phyloP scores from a whole-genome alignment of 2,888 invertebrate genomes.

The Synergus japonicus region DNA sequence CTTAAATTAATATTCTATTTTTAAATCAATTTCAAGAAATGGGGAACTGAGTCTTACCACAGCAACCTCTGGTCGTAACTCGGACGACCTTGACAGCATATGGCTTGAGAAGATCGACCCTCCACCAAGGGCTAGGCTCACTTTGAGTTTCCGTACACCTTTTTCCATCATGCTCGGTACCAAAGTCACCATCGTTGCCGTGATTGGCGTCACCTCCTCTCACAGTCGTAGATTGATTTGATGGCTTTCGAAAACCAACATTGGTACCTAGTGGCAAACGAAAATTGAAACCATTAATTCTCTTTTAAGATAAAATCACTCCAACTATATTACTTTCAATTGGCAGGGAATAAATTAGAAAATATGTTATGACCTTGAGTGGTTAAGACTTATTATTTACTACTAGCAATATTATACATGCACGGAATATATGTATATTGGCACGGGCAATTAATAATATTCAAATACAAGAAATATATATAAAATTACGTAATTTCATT shows the following conservation, averaged over 20 bases:
- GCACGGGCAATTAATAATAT: too few species aligned
- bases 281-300: not conserved
- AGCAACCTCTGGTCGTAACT: slow-evolving; percentile 90
- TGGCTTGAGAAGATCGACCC: slow-evolving; percentile 90
- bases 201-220: slow-evolving; percentile 89
- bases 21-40: not conserved
- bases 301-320: too few species aligned
- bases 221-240: slow-evolving; percentile 94
- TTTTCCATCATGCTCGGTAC: slow-evolving; percentile 91
- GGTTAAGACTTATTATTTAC: too few species aligned
- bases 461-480: too few species aligned
- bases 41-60: slow-evolving; percentile 79
- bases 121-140: slow-evolving; percentile 96
- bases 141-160: slow-evolving; percentile 93
- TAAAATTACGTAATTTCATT: too few species aligned
- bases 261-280: slow-evolving; percentile 83
- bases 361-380: too few species aligned
- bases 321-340: too few species aligned
- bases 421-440: too few species aligned
- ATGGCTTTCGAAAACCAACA: slow-evolving; percentile 90
- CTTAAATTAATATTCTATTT: too few species aligned
- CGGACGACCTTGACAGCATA: slow-evolving; percentile 92
- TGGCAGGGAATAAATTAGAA: too few species aligned
- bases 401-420: too few species aligned
- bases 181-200: slow-evolving; percentile 92